A percentile compares a stretch with the other conserved stretches of the same genome.
Evolutionary conservation across 2,113 vertebrate genomes (phyloP).

Genomic region (Psittacara wagleri): DNA sequence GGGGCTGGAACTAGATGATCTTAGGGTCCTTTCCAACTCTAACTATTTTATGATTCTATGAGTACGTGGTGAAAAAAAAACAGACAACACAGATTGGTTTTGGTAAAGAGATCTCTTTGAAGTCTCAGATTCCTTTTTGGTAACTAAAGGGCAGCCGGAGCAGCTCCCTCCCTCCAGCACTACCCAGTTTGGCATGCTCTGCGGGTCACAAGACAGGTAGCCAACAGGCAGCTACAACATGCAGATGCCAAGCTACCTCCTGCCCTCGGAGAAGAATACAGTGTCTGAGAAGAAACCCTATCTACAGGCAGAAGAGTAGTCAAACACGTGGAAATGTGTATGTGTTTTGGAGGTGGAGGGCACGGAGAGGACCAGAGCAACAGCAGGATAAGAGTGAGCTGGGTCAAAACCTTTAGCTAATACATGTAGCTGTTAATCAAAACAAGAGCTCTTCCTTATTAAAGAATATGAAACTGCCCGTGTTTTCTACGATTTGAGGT

Average conservation of each 20-base stretch:
- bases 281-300: background rate
- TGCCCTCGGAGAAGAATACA: background rate
- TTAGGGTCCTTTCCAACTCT: too few species aligned
- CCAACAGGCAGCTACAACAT: background rate
- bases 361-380: background rate
- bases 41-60: too few species aligned
- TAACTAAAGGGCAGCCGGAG: background rate
- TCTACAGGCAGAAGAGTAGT: background rate
- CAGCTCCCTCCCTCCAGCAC: background rate
- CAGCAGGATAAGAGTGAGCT: background rate
- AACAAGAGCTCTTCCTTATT: background rate
- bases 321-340: background rate
- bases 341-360: background rate
- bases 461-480: fast-evolving
- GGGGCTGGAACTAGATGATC: too few species aligned
- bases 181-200: background rate
- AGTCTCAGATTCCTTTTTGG: background rate
- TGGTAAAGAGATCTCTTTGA: background rate
- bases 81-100: fast-evolving
- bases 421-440: background rate
- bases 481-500: background rate
- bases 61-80: background rate
- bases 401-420: background rate
- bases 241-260: background rate
- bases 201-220: background rate